Evolutionary conservation across 2,888 invertebrate genomes (phyloP), one percentile per base, ranked within the genome.

Genomic region (Caenorhabditis afra): DNA sequence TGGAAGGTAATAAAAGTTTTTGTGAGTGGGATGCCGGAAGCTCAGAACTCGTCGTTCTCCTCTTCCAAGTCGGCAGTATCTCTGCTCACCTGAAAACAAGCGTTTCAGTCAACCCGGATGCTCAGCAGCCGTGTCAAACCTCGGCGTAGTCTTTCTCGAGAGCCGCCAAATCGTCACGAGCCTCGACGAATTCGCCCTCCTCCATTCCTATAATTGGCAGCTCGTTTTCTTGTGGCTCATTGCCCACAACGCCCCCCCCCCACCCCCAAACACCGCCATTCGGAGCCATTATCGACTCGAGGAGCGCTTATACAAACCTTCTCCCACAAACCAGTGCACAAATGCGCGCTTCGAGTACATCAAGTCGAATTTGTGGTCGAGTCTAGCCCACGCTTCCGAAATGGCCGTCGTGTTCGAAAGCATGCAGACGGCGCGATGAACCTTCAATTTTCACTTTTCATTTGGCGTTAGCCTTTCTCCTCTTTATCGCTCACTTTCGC

Each of bases 401-500:
- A 96, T 95, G 84, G 95, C 95, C 12, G 95, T 96, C 4, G 96
- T 96, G 91, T 96, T 96, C 89, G 94, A 94, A 62, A 95, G 92
- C 94, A 95, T 95, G 71, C 94, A 94, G 1, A 94, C 94, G 23
- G 95, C 94, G 82, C 92, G 88, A 66, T 90, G 91, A 4, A 92
- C 77, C 80, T 81, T 37, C 23, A 73, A 55, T 8, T 0, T 1
- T 59, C 18, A 66, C 73, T 41, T 77, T 92, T 29, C 29, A 3
- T 29, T 7, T 5, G 4, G 29, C 29, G 7, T 29, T 29, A 29
- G 29, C 29, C 29, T 29, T 29, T 7, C 29, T 7, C 29, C 3
- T 29, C 29, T 29, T n/a, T 7, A 29, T 29, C 5, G 0, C 7
- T 59, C 18, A 66, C 73, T 41, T 77, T 92, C 45, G 92, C 91